These are phyloP conservation scores for Hirudo medicinalis DNA, from an alignment of 1,140 invertebrate genomes.

Conservation along the genomic window DNA sequence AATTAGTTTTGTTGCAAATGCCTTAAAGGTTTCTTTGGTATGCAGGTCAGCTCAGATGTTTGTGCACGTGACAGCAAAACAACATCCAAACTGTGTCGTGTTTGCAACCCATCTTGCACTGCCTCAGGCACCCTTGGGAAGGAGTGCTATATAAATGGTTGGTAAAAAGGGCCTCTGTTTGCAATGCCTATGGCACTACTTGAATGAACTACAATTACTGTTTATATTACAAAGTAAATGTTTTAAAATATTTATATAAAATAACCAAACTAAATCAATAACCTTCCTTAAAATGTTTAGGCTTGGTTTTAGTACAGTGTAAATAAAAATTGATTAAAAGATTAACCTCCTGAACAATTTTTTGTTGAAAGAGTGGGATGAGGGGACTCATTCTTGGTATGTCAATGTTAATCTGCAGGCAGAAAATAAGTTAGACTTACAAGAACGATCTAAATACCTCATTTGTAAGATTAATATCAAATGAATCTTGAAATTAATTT, in stretches of 20 bases:
- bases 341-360: slow-evolving; percentile 60
- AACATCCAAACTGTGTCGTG: too few relatives aligned
- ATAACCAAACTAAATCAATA: background rate
- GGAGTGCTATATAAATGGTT: too few relatives aligned
- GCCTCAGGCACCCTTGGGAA: too few relatives aligned
- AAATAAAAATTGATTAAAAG: background rate
- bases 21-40: background rate
- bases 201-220: background rate
- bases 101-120: too few relatives aligned
- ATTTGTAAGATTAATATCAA: background rate
- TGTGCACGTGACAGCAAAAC: too few relatives aligned
- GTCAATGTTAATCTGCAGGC: slow-evolving; percentile 77
- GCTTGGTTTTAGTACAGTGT: background rate
- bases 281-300: background rate
- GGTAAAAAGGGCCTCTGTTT: too few relatives aligned
- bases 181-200: background rate
- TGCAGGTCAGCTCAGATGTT: too few relatives aligned
- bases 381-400: slow-evolving; percentile 91
- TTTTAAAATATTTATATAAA: background rate
- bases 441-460: background rate
- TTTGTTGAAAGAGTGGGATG: slow-evolving; percentile 81
- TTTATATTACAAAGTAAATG: background rate
- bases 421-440: slow-evolving; percentile 12
- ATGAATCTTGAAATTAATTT: background rate
- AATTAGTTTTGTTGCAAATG: background rate